phyloP scores from a whole-genome alignment of 1,140 invertebrate species.

The Sogatella furcifera region DNA sequence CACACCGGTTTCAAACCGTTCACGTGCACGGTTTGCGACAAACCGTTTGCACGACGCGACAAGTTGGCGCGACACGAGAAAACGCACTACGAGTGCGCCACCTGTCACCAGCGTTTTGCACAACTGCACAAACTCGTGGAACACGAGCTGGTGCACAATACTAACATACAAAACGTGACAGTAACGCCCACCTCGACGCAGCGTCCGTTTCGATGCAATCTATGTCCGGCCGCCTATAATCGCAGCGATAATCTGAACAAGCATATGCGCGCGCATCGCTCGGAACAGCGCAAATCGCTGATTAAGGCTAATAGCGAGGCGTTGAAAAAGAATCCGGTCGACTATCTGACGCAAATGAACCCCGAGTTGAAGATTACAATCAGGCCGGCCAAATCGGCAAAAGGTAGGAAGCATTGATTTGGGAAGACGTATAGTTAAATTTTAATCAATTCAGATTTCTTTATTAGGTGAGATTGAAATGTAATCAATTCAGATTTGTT shows the following conservation, averaged over 20 bases:
- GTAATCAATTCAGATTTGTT: too few species aligned
- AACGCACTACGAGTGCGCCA: constrained; percentile 33
- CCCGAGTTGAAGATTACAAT: not conserved
- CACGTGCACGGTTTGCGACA: constrained; percentile 47
- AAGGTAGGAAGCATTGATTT: constrained; percentile 38
- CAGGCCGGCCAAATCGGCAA: constrained; percentile 46
- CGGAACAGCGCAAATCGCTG: not conserved
- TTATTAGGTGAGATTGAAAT: too few species aligned
- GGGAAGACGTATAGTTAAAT: too few species aligned
- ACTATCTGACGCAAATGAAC: not conserved
- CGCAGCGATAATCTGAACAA: not conserved
- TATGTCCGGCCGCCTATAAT: not conserved
- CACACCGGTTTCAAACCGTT: constrained; percentile 49
- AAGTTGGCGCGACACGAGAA: constrained; percentile 42
- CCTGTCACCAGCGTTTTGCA: not conserved
- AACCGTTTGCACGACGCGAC: constrained; percentile 51
- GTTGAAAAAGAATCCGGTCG: not conserved
- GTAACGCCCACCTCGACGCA: not conserved
- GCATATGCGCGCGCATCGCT: not conserved
- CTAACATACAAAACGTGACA: not conserved
- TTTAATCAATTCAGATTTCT: too few species aligned
- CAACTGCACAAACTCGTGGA: not conserved
- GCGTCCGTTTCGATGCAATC: not conserved
- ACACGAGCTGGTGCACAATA: not conserved
- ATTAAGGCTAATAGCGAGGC: not conserved